Percentiles rank a stretch among this genome's conserved stretches.
Evolutionary conservation across 92 coral and sea anemone genomes (phyloP).

Genomic region (Scolanthus callimorphus): DNA sequence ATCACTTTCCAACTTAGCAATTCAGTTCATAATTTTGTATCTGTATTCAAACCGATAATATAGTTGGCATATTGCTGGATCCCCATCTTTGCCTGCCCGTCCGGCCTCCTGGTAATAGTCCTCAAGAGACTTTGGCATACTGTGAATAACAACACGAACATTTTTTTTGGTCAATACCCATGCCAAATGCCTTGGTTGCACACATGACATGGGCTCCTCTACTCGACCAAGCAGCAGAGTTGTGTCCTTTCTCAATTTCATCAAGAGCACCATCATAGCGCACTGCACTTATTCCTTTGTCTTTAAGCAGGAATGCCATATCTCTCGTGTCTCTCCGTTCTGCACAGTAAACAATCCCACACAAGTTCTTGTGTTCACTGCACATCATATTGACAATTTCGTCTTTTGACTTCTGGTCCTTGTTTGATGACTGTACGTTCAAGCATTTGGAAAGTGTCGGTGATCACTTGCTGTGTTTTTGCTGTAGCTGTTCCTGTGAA

Average conservation of each 20-base stretch:
- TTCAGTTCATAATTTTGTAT: conserved; percentile 21
- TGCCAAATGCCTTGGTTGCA: conserved; percentile 60
- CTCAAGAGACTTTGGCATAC: conserved; percentile 42
- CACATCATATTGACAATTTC: conserved; percentile 8
- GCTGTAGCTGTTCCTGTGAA: conserved; percentile 39
- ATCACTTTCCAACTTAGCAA: conserved; percentile 1
- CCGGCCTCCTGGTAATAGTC: conserved; percentile 55
- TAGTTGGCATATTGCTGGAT: conserved; percentile 8
- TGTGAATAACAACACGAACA: conserved; percentile 42
- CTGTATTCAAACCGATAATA: conserved; percentile 31
- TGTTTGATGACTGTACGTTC: conserved; percentile 7
- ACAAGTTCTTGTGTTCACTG: conserved; percentile 12
- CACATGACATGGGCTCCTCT: conserved; percentile 43
- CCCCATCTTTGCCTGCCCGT: conserved; percentile 56
- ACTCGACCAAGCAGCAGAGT: conserved; percentile 29
- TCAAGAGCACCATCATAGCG: conserved; percentile 59
- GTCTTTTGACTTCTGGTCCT: conserved; percentile 42
- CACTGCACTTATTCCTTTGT: conserved; percentile 47
- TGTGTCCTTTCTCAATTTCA: conserved; percentile 35
- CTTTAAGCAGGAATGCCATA: conserved; percentile 44
- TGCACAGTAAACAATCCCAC: conserved; percentile 65
- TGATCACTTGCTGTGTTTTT: conserved; percentile 17
- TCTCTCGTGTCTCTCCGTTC: conserved; percentile 31
- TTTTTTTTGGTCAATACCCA: conserved; percentile 65
- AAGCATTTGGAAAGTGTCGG: conserved; percentile 6